Percentiles rank a stretch among this genome's conserved stretches.
phyloP scores from a whole-genome alignment of 2,888 invertebrate species.

The Dichetophora obliterata region DNA sequence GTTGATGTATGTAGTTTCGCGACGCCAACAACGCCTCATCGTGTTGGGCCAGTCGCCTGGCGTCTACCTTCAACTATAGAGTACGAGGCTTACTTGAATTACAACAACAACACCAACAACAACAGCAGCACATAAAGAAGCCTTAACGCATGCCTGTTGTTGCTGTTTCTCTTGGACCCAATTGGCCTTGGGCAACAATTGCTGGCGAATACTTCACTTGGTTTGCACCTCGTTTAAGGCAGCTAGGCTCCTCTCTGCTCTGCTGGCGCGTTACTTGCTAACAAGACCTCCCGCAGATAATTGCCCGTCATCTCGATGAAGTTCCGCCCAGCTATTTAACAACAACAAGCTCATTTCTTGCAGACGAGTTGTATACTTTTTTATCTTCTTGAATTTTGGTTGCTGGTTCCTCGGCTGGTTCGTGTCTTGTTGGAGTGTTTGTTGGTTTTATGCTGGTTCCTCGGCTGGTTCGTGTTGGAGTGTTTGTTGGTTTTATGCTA shows the following conservation, averaged over 20 bases:
- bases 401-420: constrained; percentile 18
- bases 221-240: constrained; percentile 49
- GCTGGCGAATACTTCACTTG: constrained; percentile 43
- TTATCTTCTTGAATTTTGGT: constrained; percentile 6
- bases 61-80: constrained; percentile 40
- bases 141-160: constrained; percentile 13
- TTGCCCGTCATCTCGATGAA: constrained; percentile 68
- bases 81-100: background rate
- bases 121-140: background rate
- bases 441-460: constrained; percentile 24
- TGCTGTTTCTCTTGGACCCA: constrained; percentile 16
- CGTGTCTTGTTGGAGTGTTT: constrained; percentile 28
- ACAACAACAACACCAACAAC: too few species aligned
- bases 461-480: constrained; percentile 26
- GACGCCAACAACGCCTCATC: constrained; percentile 67
- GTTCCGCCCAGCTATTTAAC: constrained; percentile 68
- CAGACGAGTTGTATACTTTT: constrained; percentile 31
- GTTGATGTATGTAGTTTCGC: constrained; percentile 62
- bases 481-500: constrained; percentile 30
- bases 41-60: constrained; percentile 65
- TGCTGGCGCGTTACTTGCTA: constrained; percentile 33
- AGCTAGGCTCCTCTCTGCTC: constrained; percentile 40
- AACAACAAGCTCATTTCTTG: constrained; percentile 52
- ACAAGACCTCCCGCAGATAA: constrained; percentile 68
- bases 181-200: constrained; percentile 38